Conservation (phyloP, 2,797 vertebrate species). For the Syncerus caffer region DNA sequence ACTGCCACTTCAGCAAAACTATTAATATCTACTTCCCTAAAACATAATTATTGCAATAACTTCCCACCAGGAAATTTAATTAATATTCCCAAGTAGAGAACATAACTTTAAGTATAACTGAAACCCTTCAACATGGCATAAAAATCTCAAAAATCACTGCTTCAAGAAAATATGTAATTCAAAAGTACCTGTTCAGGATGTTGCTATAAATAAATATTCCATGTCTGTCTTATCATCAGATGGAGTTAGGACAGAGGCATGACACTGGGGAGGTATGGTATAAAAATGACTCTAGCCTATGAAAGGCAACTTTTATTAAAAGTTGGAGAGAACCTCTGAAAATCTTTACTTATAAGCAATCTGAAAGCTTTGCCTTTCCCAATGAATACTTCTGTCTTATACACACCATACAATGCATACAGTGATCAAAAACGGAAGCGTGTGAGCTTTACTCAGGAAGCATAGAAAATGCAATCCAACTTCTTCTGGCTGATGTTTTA, state of each 20-base stretch:
- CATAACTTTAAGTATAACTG: background rate
- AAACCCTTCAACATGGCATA: slow-evolving; percentile 16
- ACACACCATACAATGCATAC: background rate
- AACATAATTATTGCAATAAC: slow-evolving; percentile 55
- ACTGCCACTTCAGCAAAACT: slow-evolving; percentile 61
- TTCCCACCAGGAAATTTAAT: slow-evolving; percentile 33
- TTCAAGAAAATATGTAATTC: background rate
- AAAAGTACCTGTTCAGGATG: slow-evolving; percentile 10
- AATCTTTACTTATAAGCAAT: slow-evolving; percentile 13
- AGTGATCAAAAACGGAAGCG: background rate
- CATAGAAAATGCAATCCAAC: slow-evolving; percentile 15
- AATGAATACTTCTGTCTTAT: background rate
- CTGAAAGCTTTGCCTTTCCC: background rate
- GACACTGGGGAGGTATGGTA: background rate
- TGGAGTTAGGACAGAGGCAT: background rate
- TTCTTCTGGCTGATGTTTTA: slow-evolving; percentile 58
- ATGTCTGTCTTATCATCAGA: background rate
- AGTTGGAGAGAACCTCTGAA: background rate
- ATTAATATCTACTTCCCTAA: slow-evolving; percentile 54
- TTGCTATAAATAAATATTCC: background rate
- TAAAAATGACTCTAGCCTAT: background rate
- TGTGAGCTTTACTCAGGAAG: background rate
- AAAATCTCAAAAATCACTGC: background rate
- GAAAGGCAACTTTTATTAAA: background rate
- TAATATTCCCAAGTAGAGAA: slow-evolving; percentile 32